These are phyloP conservation scores for Callaeas wilsoni DNA, from an alignment of 2,113 vertebrate genomes.

Conservation along the genomic window DNA sequence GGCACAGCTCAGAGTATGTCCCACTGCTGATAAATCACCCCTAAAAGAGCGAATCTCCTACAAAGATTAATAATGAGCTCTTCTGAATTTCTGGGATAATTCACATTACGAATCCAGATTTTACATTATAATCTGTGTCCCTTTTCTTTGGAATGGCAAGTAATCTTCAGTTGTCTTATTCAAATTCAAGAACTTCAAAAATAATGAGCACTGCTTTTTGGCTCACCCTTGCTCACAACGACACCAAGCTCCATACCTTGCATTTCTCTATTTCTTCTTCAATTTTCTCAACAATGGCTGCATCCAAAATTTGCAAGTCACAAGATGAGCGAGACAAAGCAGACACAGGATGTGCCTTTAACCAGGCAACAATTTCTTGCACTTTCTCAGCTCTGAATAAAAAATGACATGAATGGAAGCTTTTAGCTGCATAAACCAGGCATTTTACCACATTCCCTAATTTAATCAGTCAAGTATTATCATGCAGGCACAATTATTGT, in stretches of 20 bases:
- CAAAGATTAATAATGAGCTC: neutral
- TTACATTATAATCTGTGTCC: neutral
- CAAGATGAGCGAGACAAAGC: constrained; percentile 83
- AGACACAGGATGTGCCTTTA: constrained; percentile 85
- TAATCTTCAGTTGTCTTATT: neutral
- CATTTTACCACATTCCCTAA: neutral
- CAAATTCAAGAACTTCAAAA: neutral
- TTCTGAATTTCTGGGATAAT: neutral
- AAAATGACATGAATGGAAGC: constrained; percentile 22
- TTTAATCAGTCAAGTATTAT: neutral
- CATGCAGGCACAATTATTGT: neutral
- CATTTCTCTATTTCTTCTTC: constrained; percentile 85
- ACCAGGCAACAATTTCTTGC: constrained; percentile 85
- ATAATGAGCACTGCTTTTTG: neutral
- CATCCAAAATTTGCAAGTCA: constrained; percentile 87
- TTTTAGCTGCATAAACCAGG: neutral
- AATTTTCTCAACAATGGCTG: constrained; percentile 84
- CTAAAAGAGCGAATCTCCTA: neutral
- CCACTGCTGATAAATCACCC: neutral
- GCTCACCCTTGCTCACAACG: neutral
- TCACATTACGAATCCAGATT: neutral
- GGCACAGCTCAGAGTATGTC: neutral
- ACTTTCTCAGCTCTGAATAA: constrained; percentile 81
- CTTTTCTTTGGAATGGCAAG: neutral
- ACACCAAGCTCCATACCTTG: constrained; percentile 72